Evolutionary conservation across 2,113 vertebrate genomes (phyloP), one percentile per base, ranked within the genome.

Genomic region (Sialia sialis): DNA sequence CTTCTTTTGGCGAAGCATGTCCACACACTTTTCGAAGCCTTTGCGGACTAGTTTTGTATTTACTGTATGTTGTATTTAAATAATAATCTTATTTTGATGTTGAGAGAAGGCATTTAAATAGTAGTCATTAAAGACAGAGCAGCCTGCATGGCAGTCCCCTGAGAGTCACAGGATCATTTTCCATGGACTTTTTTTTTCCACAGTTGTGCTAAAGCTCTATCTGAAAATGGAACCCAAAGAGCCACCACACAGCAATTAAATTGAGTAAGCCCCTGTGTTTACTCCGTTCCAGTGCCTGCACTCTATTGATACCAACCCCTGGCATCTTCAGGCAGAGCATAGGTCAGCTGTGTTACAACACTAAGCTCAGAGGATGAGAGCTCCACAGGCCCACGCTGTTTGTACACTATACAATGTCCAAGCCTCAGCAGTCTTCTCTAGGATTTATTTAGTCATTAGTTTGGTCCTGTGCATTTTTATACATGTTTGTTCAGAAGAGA

Each of bases 11-110:
- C 88, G 82, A 90, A 90, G 79, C 89, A 83, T 43, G 79, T 82
- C 89, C 85, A 91, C 64, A 69, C 77, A 80, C 59, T 72, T 76
- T 27, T 66, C 80, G 49, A 52, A 84, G 72, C 67, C 90, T 84
- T 92, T 85, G 66, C 91, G 86, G 81, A 67, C 78, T 80, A 89
- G 85, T 89, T 93, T 96, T 94, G 41, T 93, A 90, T 92, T 96
- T 93, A 82, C 75, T 90, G 52, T 92, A 90, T 82, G 69, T 79
- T 92, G 84, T 95, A 87, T 92, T 86, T 92, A 92, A 94, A 76
- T 55, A 76, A 77, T 91, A 85, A 64, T 81, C 80, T 87, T 91
- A 60, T 27, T 95, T 89, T 92, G 75, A 80, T 85, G 73, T 79
- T 66, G 77, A 86, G 84, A 96, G 93, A 92, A 87, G 72, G 72